Percentiles rank a stretch among this genome's conserved stretches.
Conservation (phyloP, 2,797 vertebrate genomes). For the Hippoglossus hippoglossus region DNA sequence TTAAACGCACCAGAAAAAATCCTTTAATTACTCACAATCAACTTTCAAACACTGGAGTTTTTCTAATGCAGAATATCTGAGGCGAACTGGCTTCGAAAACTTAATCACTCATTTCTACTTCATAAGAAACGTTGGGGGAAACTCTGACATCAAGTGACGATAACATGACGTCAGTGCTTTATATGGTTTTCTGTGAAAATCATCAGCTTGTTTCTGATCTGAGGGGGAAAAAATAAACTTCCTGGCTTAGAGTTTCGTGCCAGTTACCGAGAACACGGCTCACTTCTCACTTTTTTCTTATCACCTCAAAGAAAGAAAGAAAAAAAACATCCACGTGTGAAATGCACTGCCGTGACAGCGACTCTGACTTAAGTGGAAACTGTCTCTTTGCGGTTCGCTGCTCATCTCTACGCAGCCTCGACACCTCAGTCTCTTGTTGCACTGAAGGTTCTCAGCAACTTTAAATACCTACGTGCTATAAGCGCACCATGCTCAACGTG, state of each 20-base stretch:
- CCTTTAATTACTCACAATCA: constrained; percentile 39
- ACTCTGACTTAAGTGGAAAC: constrained; percentile 71
- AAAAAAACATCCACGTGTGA: constrained; percentile 13
- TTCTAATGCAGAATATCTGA: constrained; percentile 14
- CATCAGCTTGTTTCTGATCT: constrained; percentile 21
- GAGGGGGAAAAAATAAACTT: constrained; percentile 6
- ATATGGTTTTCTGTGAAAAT: constrained; percentile 41
- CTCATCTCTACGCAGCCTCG: constrained; percentile 1
- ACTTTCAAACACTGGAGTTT: constrained; percentile 35
- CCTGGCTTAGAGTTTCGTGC: constrained; percentile 13
- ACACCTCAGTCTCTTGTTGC: constrained; percentile 34
- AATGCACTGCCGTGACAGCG: constrained; percentile 10
- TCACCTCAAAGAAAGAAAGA: constrained; percentile 18
- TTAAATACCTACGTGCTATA: constrained; percentile 47
- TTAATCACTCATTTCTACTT: background rate
- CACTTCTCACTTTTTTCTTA: background rate
- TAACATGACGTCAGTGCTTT: background rate
- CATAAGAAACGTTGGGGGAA: background rate
- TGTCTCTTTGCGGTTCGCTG: constrained; percentile 38
- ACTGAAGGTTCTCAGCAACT: constrained; percentile 34
- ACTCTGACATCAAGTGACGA: background rate
- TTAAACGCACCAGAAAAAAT: constrained; percentile 48
- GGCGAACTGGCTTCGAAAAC: constrained; percentile 10
- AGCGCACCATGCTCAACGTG: background rate
- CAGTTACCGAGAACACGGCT: constrained; percentile 4